These are phyloP conservation scores for Saccostrea cuccullata DNA, from an alignment of 1,140 invertebrate species.

Conservation along the genomic window DNA sequence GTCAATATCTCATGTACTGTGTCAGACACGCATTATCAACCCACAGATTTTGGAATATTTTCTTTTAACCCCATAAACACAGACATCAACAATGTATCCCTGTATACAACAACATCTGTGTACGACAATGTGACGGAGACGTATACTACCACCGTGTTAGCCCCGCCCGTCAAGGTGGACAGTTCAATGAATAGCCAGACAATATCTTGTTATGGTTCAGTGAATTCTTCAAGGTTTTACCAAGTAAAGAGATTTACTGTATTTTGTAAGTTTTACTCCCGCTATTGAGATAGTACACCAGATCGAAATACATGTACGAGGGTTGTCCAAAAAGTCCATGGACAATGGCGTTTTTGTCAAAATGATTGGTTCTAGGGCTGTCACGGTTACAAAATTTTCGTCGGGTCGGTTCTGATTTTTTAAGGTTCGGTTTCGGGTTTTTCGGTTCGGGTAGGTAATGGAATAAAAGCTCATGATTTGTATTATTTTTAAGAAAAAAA, in stretches of 20 bases:
- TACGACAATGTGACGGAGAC: neutral
- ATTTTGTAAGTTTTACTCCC: neutral
- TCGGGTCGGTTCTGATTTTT: no score
- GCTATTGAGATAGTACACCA: neutral
- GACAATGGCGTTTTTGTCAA: no score
- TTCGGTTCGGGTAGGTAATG: no score
- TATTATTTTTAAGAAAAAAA: no score
- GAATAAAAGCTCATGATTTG: no score
- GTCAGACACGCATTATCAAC: neutral
- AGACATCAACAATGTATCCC: neutral
- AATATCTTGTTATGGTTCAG: neutral
- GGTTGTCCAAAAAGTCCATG: no score
- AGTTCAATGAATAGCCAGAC: neutral
- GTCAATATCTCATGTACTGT: neutral
- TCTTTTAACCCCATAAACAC: neutral
- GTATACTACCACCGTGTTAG: neutral
- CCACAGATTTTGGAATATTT: neutral
- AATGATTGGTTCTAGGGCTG: no score
- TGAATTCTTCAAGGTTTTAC: neutral
- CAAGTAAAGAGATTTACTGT: neutral
- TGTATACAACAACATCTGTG: neutral
- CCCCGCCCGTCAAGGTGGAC: neutral
- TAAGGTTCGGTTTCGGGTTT: no score
- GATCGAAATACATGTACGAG: no score
- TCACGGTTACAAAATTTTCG: no score